Percentiles rank a stretch among this genome's conserved stretches.
Evolutionary conservation across 1,140 invertebrate genomes (phyloP).

Genomic region (Drosophila bocki): DNA sequence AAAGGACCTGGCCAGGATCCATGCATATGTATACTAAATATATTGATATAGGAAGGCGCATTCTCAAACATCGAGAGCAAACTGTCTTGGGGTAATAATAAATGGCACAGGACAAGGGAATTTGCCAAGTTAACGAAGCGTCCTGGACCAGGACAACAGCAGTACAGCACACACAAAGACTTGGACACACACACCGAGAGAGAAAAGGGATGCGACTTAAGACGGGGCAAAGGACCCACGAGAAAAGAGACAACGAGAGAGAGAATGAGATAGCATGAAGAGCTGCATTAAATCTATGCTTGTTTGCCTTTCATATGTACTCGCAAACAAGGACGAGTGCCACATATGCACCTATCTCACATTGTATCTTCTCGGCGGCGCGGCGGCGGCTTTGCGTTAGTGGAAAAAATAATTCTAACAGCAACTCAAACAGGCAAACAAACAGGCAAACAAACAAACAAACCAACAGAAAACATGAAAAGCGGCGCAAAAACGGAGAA

Average conservation of each 20-base stretch:
- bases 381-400: slow-evolving; percentile 70
- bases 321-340: slow-evolving; percentile 74
- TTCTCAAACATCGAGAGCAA: slow-evolving; percentile 24
- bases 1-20: not conserved
- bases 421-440: slow-evolving; percentile 80
- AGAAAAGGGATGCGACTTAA: slow-evolving; percentile 38
- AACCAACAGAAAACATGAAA: slow-evolving; percentile 78
- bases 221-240: slow-evolving; percentile 19
- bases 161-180: slow-evolving; percentile 7
- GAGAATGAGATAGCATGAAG: not conserved
- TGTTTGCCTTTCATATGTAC: slow-evolving; percentile 81
- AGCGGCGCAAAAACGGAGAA: slow-evolving; percentile 68
- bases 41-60: slow-evolving; percentile 23
- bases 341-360: slow-evolving; percentile 59
- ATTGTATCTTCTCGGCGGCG: slow-evolving; percentile 50
- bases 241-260: not conserved
- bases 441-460: slow-evolving; percentile 66
- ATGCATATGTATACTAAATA: slow-evolving; percentile 5
- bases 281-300: slow-evolving; percentile 81
- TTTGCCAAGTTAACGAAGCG: slow-evolving; percentile 52
- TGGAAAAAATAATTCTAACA: slow-evolving; percentile 82
- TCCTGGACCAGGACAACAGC: slow-evolving; percentile 32
- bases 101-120: slow-evolving; percentile 50
- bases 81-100: slow-evolving; percentile 48
- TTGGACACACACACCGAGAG: slow-evolving; percentile 1